Evolutionary conservation across 2,113 vertebrate species (phyloP), one percentile per base, ranked within the genome.

Genomic region (Colaptes auratus): DNA sequence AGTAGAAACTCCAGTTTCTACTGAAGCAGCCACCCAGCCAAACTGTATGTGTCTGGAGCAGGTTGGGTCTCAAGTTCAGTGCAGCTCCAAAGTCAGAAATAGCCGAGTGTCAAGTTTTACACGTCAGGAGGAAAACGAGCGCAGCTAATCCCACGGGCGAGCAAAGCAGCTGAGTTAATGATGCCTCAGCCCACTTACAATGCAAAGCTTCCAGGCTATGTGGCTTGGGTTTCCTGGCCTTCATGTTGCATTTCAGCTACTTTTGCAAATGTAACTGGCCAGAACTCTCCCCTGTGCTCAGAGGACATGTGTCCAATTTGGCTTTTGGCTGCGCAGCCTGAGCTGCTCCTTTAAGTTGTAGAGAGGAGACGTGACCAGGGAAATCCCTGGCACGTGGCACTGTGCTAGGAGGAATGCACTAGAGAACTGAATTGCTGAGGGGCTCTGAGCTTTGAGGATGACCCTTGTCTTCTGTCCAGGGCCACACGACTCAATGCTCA

Each of bases 91-190:
- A 74, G 79, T 36, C 91, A 91, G 87, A 90, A 93, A 86, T 31
- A 91, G 87, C 74, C 10, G 92, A 86, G 95, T 24, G 58, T 83
- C 70, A 78, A 36, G 82, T 85, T 91, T 94, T 94, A 92, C 82
- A 72, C 5, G 2, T 36, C 58, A 71, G 71, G 56, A 67, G 85
- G 82, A 82, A 89, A 91, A 85, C 64, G 67, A 88, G 91, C 3
- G 4, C 24, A 58, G 85, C 5, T 77, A 50, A 56, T 80, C 28
- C 65, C 90, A 42, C 0, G 4, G 42, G 52, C 5, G 3, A 86
- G 82, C 55, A 60, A 64, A 91, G 91, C 93, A 83, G 93, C 88
- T 82, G 46, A 91, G 67, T 52, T 90, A 61, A 56, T 2, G 55
- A 73, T 30, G 55, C 82, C 92, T 91, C 91, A 67, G 82, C 72